Base-by-base conservation (phyloP, 2,888 invertebrate genomes). In the Ischnura elegans region DNA sequence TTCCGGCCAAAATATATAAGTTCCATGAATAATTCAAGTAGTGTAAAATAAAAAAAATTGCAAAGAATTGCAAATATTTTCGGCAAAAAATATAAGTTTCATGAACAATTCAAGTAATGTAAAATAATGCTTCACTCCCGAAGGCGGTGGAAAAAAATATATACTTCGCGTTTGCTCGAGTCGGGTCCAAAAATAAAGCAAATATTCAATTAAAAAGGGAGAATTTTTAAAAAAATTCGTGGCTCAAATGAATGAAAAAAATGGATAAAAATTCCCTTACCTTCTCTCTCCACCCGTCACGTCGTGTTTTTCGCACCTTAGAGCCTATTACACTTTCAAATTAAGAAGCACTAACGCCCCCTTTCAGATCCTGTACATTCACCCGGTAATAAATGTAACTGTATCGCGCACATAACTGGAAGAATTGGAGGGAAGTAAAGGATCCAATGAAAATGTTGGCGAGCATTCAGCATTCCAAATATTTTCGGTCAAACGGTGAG, bases 21-120 rank as follows among this genome's bases (percentile, higher is more conserved):
- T 66, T 10, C n/a, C 61, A 90, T 90, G 66, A 90, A 90, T 90
- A n/a, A 90, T 90, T 90, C 90, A 90, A 43, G 61, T 51, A 90
- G 45, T 25, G 43, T n/a, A 36, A 47, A 42, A 61, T 25, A 76
- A 76, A 76, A 36, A 36, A n/a, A n/a, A n/a, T n/a, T n/a, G n/a
- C n/a, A n/a, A n/a, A n/a, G n/a, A n/a, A n/a, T n/a, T n/a, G n/a
- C n/a, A n/a, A n/a, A n/a, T n/a, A n/a, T n/a, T n/a, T n/a, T n/a
- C n/a, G n/a, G n/a, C n/a, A n/a, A n/a, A n/a, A n/a, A n/a, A n/a
- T n/a, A n/a, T n/a, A n/a, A n/a, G n/a, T n/a, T n/a, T n/a, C n/a
- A n/a, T n/a, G n/a, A n/a, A n/a, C n/a, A n/a, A n/a, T n/a, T n/a
- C n/a, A n/a, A n/a, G n/a, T n/a, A n/a, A n/a, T n/a, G n/a, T n/a